Evolutionary conservation across 2,113 vertebrate species (phyloP).

Genomic region (Entomyzon cyanotis): DNA sequence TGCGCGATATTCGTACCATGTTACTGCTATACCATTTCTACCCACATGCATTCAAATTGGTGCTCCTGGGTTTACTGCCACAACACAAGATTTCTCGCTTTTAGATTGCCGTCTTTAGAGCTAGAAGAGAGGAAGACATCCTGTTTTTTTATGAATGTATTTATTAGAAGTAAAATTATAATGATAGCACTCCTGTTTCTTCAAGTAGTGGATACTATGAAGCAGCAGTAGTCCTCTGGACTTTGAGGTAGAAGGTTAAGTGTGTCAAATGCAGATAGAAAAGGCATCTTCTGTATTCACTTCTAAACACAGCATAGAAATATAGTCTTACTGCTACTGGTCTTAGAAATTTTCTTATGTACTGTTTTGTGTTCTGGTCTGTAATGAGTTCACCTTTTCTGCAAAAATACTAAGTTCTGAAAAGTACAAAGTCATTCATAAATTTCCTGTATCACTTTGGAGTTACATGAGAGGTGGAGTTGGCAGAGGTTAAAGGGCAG

Average conservation of each 20-base stretch:
- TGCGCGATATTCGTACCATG: accelerated
- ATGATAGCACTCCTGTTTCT: neutral
- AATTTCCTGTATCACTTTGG: neutral
- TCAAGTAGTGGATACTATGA: neutral
- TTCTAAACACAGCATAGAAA: neutral
- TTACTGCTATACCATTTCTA: neutral
- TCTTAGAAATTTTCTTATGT: neutral
- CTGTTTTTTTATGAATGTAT: neutral
- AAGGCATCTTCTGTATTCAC: neutral
- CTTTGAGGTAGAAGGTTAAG: neutral
- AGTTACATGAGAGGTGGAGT: neutral
- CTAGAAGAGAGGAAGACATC: neutral
- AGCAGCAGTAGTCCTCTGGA: neutral
- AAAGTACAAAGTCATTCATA: neutral
- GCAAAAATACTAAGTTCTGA: neutral
- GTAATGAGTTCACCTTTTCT: neutral
- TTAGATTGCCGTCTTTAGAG: neutral
- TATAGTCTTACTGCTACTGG: neutral
- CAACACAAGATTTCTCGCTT: neutral
- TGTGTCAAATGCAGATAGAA: neutral
- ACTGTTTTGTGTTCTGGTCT: neutral
- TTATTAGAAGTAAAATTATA: neutral
- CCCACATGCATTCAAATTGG: neutral
- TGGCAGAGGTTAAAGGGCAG: constrained; percentile 15
- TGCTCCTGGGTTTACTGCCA: neutral